Base-by-base conservation (phyloP, 2,797 vertebrate genomes). In the Pipistrellus nathusii region DNA sequence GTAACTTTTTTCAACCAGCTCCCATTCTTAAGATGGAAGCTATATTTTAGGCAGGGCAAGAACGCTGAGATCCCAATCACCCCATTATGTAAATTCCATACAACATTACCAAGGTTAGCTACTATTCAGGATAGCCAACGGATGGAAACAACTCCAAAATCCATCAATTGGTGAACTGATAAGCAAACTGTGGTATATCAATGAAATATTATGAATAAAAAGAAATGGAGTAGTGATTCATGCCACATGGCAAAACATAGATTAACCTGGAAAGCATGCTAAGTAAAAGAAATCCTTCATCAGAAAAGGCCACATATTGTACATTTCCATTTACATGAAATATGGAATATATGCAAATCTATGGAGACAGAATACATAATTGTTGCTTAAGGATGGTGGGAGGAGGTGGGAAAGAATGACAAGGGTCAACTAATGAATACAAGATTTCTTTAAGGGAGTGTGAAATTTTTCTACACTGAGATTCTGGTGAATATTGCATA, bases 381-480 rank as follows among this genome's bases (percentile, higher is more conserved):
- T 23, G 2, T 69, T 51, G 38, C 30, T 91, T 35, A 85, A 44
- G 59, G 68, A 75, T 77, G 23, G 15, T 73, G 13, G 46, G 12
- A 81, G 5, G 7, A 69, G 8, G 10, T 55, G 1, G 62, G 3
- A 21, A 11, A 30, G 20, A 89, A 86, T 73, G 32, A 5, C 9
- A 17, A 73, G n/a, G n/a, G 7, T 92, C 85, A 86, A 4, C 21
- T 62, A 51, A 62, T 82, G 32, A 83, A 12, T 17, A 46, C 3
- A 59, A 13, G 8, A 73, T 41, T 78, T 80, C 66, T 91, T 84
- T 64, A 73, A 82, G 38, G 30, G 13, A 81, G 80, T 17, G 66
- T 46, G n/a, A 82, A 94, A 83, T 32, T 51, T 35, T 35, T 83
- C 86, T 66, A 86, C 68, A 78, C 38, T 78, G 66, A 78, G 41